Evolutionary conservation across 2,797 vertebrate genomes (phyloP), one percentile per base, ranked within the genome.

Genomic region (Eleutherodactylus coqui): DNA sequence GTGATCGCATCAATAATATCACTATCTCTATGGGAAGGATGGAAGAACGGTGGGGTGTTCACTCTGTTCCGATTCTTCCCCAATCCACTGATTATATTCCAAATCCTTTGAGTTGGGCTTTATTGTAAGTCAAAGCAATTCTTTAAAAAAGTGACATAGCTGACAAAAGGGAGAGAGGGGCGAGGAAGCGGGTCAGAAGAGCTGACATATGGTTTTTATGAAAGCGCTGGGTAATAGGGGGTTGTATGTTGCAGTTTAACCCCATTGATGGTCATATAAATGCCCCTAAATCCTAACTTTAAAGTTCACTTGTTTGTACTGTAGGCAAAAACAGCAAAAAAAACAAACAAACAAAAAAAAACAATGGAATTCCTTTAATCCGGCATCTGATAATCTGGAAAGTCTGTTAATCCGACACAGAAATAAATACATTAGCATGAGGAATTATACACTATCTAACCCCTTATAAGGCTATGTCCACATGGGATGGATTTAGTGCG

Each of bases 81-180:
- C 97, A 96, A 96, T 96, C 96, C 95, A 96, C 95, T 93, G 96
- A 96, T 96, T 96, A 96, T 96, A 96, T 96, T 97, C 96, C 93
- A 96, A 94, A 95, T 91, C 95, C 97, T 98, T 97, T 97, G 96
- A 98, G 96, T 96, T 96, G 96, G 96, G 64, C 64, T 69, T 96
- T 97, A 96, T 96, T 97, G 95, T 96, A 97, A 97, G 97, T 98
- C 96, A 97, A n/a, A 97, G 96, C 96, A 96, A 98, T 97, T 98
- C 96, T 98, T 98, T 97, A 95, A 96, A 95, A 96, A 96, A 95
- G 94, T 98, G 97, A 98, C 97, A 97, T 96, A 91, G 95, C 91
- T 94, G 95, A 98, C 97, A 98, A 98, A 97, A 70, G 67, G 67
- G 96, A 96, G 92, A 95, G 91, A 88, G 95, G 95, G 95, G 96